Base-by-base conservation (phyloP, 64 coral and sea anemone genomes). In the Astreopora myriophthalma region DNA sequence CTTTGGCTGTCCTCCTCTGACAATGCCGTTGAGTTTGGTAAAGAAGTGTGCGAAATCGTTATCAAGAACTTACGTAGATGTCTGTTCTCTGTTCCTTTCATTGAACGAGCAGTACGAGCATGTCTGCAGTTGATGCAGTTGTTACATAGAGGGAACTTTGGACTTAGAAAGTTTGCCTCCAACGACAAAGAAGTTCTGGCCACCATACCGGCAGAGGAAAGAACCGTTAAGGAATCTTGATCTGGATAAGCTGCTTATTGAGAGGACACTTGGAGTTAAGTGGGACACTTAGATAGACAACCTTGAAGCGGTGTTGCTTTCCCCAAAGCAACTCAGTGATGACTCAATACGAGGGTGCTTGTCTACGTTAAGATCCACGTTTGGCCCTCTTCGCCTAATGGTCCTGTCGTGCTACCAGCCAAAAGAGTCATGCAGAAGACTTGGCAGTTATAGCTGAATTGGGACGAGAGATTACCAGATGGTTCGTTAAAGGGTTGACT, bases 391-490 rank as follows among this genome's bases (percentile, higher is more conserved):
- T 58, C 85, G 74, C 9, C 28, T 88, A 24, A 82, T 69, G 76
- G 74, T 19, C 92, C 86, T 5, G 67, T 94, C 20, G 24, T 94
- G 52, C 91, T 94, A 9, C 75, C 46, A 75, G 85, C 69, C 16
- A 94, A 94, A 39, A 29, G 69, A 79, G 60, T 94, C 36, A 44
- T 94, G 38, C 92, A 84, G 72, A 83, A 86, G 63, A 88, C 86
- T 22, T 94, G 85, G 86, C 89, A 91, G 64, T 58, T 79, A 66
- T 76, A 76, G 42, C 71, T 79, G 17, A n/a, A 87, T 44, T 87
- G 86, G 80, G 92, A 89, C 8, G 68, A 94, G 12, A 29, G 23
- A 31, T 87, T 94, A 30, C 75, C 76, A 7, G 76, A 66, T 0
- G 86, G 84, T 20, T n/a, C 75, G 26, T 66, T 74, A 31, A 37